phyloP scores from a whole-genome alignment of 92 coral and sea anemone genomes.

The Paragorgia papillata region DNA sequence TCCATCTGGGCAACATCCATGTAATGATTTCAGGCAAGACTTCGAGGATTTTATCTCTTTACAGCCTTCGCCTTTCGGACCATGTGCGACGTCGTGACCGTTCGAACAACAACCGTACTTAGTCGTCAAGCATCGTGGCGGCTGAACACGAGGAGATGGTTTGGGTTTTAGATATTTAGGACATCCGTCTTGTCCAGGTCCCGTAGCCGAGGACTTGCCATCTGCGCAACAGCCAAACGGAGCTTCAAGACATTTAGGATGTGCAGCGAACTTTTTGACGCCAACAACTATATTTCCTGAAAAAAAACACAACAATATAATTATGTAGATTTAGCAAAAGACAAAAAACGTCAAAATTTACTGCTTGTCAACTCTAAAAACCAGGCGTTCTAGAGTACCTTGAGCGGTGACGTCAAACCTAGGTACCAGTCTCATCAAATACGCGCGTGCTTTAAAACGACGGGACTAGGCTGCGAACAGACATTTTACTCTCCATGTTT shows the following conservation, averaged over 20 bases:
- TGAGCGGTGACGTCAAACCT: too few species aligned
- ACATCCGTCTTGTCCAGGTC: constrained; percentile 2
- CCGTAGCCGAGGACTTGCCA: neutral
- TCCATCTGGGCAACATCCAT: constrained; percentile 29
- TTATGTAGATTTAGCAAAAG: neutral
- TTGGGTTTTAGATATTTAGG: constrained; percentile 7
- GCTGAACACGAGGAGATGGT: neutral
- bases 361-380: too few species aligned
- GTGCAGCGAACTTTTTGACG: neutral
- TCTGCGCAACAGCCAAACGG: constrained; percentile 16
- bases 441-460: too few species aligned
- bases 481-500: too few species aligned
- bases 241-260: neutral
- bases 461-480: too few species aligned
- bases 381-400: too few species aligned
- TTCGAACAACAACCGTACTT: constrained; percentile 8
- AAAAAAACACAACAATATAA: neutral
- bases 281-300: neutral
- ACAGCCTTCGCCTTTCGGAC: neutral
- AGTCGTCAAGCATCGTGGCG: neutral
- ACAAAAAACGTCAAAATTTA: neutral
- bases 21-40: constrained; percentile 5
- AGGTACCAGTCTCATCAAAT: too few species aligned
- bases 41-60: neutral
- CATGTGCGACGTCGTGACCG: neutral